phyloP scores from a whole-genome alignment of 2,888 invertebrate genomes.

The Cantharis rufa region DNA sequence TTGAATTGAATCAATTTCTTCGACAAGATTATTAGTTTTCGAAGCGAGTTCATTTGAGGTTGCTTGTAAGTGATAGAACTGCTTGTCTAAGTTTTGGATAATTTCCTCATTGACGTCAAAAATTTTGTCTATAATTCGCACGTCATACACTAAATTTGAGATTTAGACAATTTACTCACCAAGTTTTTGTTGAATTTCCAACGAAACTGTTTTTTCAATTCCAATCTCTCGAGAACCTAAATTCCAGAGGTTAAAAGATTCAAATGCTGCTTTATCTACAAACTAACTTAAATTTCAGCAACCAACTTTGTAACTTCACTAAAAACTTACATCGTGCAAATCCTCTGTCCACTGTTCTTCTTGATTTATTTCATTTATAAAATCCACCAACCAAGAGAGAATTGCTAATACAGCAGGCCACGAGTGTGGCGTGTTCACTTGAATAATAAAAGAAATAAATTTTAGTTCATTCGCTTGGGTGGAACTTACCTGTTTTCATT shows the following conservation, averaged over 20 bases:
- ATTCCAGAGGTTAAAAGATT: background rate
- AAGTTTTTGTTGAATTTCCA: background rate
- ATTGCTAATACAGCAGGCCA: constrained; percentile 24
- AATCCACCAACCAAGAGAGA: constrained; percentile 18
- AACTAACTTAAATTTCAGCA: background rate
- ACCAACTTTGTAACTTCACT: background rate
- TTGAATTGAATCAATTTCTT: background rate
- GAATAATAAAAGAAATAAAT: background rate
- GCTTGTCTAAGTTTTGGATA: background rate
- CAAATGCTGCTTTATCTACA: background rate
- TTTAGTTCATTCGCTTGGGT: background rate
- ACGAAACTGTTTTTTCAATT: background rate
- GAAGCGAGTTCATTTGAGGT: background rate
- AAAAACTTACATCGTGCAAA: constrained; percentile 6
- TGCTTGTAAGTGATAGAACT: background rate
- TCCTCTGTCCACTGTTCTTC: background rate
- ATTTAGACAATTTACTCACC: background rate
- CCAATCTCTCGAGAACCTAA: background rate
- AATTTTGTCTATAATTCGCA: background rate
- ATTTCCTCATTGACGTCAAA: background rate
- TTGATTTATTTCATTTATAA: background rate
- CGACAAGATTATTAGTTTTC: background rate
- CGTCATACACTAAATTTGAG: background rate
- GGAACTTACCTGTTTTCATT: constrained; percentile 18
- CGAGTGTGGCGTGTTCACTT: constrained; percentile 24